Percentiles rank a stretch among this genome's conserved stretches.
Conservation (phyloP, 2,113 vertebrate species). For the Cynocephalus volans region DNA sequence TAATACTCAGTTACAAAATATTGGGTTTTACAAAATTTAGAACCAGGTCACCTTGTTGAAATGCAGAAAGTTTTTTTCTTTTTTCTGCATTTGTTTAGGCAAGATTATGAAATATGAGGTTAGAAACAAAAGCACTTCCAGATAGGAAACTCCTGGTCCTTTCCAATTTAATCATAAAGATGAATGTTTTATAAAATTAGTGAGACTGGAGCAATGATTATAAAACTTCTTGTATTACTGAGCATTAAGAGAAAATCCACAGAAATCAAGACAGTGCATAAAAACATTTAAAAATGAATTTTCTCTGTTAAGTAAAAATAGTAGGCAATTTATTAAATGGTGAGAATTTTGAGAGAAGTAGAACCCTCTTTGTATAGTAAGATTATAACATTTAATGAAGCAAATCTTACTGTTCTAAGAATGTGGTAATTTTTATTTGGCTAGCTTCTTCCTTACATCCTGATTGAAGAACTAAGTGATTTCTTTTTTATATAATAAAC, state of each 20-base stretch:
- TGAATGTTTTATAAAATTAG: constrained; percentile 32
- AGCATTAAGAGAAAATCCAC: background rate
- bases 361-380: background rate
- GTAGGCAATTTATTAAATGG: background rate
- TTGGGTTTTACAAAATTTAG: constrained; percentile 17
- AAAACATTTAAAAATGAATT: constrained; percentile 15
- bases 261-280: background rate
- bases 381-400: constrained; percentile 6
- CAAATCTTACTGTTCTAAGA: background rate
- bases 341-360: constrained; percentile 43
- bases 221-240: background rate
- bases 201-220: background rate
- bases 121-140: background rate
- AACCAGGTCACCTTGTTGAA: background rate
- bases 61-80: background rate
- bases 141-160: background rate
- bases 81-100: background rate
- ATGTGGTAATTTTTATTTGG: background rate
- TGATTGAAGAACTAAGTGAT: background rate
- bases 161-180: background rate
- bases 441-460: background rate
- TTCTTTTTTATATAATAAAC: constrained; percentile 28
- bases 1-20: constrained; percentile 58
- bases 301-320: constrained; percentile 45
- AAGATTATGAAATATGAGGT: background rate